These are phyloP conservation scores for Drosophila lacicola DNA, from an alignment of 2,888 invertebrate genomes.

Conservation along the genomic window DNA sequence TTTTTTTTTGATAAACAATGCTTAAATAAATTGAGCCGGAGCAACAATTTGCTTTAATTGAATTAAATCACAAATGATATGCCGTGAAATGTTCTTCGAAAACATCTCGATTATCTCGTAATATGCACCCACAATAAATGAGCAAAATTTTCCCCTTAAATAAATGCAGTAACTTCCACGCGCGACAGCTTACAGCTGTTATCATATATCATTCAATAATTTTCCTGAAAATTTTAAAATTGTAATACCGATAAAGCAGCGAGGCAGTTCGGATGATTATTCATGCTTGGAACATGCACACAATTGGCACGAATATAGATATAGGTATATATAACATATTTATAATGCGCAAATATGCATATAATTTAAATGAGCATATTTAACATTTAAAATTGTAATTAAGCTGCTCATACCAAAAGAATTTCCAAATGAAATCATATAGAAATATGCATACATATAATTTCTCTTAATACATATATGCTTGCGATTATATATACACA, in stretches of 20 bases:
- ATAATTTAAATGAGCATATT: slow-evolving; percentile 37
- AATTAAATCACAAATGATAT: no score
- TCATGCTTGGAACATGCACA: slow-evolving; percentile 21
- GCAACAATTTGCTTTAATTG: no score
- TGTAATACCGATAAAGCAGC: not conserved
- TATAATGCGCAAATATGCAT: slow-evolving; percentile 12
- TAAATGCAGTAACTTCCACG: not conserved
- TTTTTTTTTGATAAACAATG: not conserved
- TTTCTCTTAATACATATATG: not conserved
- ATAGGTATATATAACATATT: not conserved
- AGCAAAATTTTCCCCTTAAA: not conserved
- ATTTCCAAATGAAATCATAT: slow-evolving; percentile 20
- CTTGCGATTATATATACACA: not conserved
- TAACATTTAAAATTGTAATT: slow-evolving; percentile 32
- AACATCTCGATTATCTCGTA: not conserved
- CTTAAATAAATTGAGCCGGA: not conserved
- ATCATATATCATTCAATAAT: slow-evolving; percentile 3
- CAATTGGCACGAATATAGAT: slow-evolving; percentile 19
- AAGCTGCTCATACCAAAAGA: slow-evolving; percentile 10
- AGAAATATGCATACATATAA: slow-evolving; percentile 15
- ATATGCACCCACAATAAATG: not conserved
- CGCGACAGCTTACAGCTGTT: not conserved
- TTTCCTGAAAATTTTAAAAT: slow-evolving; percentile 4
- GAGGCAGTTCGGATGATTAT: slow-evolving; percentile 26
- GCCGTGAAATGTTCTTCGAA: no score